These are phyloP conservation scores for Latrodectus elegans DNA, from an alignment of 2,888 invertebrate species.

Conservation along the genomic window DNA sequence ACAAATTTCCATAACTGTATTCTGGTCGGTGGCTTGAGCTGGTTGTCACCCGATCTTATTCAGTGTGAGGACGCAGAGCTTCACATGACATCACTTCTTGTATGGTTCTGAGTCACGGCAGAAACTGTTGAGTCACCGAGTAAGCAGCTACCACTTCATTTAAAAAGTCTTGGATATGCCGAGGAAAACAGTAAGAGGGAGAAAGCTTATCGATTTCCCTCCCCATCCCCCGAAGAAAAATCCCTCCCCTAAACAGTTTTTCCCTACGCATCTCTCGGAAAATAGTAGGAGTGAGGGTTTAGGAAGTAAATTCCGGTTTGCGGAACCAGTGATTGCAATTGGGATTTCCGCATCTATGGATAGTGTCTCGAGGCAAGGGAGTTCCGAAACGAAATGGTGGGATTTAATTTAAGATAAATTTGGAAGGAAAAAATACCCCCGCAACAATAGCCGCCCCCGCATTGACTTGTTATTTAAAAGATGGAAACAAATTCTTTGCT, in stretches of 20 bases:
- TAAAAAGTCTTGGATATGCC: conserved; percentile 21
- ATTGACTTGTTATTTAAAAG: conserved; percentile 3
- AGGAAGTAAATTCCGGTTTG: background rate
- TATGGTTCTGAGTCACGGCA: conserved; percentile 19
- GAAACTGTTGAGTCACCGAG: conserved; percentile 28
- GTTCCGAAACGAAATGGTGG: conserved; percentile 17
- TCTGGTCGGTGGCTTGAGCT: conserved; percentile 18
- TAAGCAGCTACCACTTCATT: conserved; percentile 37
- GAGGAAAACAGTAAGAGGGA: background rate
- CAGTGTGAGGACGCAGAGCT: background rate
- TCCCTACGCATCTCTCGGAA: background rate
- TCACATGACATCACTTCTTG: conserved; percentile 34
- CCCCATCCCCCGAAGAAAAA: conserved; percentile 16
- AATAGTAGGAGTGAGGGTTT: background rate
- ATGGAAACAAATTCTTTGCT: background rate
- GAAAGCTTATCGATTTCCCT: conserved; percentile 31
- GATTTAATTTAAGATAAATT: conserved; percentile 42
- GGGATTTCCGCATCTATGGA: conserved; percentile 33
- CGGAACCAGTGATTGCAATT: conserved; percentile 25
- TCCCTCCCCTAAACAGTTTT: background rate
- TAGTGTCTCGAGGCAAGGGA: conserved; percentile 14
- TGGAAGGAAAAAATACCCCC: conserved; percentile 15
- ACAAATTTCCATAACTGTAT: conserved; percentile 24
- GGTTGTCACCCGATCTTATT: conserved; percentile 33
- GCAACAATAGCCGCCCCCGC: background rate